These are phyloP conservation scores for Aphaenogaster ashmeadi DNA, from an alignment of 1,140 invertebrate genomes.

Conservation along the genomic window DNA sequence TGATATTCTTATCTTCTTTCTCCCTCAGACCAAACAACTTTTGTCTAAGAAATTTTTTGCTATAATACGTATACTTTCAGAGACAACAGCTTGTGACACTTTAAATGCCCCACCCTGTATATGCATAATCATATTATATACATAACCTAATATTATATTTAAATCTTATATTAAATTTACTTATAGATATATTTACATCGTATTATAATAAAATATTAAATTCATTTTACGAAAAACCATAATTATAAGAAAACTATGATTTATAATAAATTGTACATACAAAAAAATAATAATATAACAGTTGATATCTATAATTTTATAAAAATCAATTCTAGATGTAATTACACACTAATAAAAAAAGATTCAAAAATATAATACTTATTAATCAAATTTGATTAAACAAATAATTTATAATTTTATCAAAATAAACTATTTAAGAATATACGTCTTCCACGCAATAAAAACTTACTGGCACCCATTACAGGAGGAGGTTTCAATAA, in stretches of 20 bases:
- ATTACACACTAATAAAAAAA: not conserved
- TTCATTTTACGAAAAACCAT: too few relatives aligned
- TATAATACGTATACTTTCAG: too few relatives aligned
- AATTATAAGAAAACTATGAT: not conserved
- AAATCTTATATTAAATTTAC: too few relatives aligned
- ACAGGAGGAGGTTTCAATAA: conserved; percentile 96
- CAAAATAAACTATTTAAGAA: conserved; percentile 17
- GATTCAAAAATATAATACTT: not conserved
- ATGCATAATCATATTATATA: too few relatives aligned
- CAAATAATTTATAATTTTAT: conserved; percentile 27
- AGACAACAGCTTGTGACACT: too few relatives aligned
- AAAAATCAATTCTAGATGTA: conserved; percentile 1
- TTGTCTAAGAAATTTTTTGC: too few relatives aligned
- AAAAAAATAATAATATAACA: not conserved
- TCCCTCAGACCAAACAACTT: too few relatives aligned
- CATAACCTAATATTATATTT: too few relatives aligned
- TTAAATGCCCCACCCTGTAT: too few relatives aligned
- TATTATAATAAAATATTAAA: too few relatives aligned
- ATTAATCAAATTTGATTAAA: conserved; percentile 29
- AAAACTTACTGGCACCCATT: conserved; percentile 93
- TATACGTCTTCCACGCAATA: not conserved
- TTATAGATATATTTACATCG: too few relatives aligned
- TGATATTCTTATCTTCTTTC: too few relatives aligned
- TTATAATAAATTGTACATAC: not conserved
- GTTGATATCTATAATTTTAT: not conserved